Evolutionary conservation across 2,113 vertebrate genomes (phyloP).

Genomic region (Sula dactylatra): DNA sequence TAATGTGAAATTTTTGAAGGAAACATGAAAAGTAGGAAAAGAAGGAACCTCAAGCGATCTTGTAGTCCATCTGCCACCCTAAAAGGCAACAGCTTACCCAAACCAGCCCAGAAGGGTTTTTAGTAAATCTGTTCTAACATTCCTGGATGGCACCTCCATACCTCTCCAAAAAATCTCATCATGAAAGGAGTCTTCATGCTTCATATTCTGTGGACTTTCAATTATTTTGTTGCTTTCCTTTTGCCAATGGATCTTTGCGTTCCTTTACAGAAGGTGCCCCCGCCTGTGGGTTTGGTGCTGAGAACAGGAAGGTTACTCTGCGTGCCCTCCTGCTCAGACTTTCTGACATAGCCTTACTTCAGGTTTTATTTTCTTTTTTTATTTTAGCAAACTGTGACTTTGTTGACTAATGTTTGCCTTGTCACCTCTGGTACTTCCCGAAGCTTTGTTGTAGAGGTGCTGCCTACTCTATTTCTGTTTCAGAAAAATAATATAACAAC

Average conservation of each 20-base stretch:
- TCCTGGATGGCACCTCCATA: not conserved
- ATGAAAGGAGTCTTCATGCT: not conserved
- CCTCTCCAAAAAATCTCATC: not conserved
- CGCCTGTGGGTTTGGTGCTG: not conserved
- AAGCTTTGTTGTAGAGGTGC: not conserved
- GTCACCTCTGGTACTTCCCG: not conserved
- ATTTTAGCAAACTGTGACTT: not conserved
- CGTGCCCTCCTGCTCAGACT: too few species aligned
- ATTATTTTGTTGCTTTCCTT: not conserved
- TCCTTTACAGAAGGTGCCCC: not conserved
- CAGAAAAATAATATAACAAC: not conserved
- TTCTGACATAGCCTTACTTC: not conserved
- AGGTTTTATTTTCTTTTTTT: not conserved
- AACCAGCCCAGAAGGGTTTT: not conserved
- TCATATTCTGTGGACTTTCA: not conserved
- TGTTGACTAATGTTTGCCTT: not conserved
- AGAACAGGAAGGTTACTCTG: not conserved
- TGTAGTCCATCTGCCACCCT: not conserved
- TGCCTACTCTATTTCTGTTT: not conserved
- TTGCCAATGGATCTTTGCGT: accelerated
- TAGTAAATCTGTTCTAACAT: too few species aligned
- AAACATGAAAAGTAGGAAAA: accelerated
- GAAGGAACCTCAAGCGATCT: not conserved
- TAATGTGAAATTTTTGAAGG: not conserved
- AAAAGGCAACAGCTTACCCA: not conserved